Percentiles rank a stretch among this genome's conserved stretches.
Conservation (phyloP, 2,888 invertebrate species). For the Sclerodermus sp. region DNA sequence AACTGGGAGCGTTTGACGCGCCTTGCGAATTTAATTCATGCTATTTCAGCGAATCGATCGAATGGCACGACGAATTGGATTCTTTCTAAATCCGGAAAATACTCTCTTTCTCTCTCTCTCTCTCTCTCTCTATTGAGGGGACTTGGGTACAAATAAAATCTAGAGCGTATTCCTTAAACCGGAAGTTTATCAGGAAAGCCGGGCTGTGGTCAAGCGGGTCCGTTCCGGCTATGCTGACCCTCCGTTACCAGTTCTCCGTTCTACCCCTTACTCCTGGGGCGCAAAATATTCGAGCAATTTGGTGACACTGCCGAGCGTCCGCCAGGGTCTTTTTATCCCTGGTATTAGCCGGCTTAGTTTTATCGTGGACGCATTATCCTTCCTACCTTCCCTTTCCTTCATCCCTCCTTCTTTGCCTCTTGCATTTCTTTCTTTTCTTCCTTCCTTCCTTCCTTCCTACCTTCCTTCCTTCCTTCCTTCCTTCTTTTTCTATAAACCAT, state of each 20-base stretch:
- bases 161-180: constrained; percentile 39
- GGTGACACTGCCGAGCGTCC: constrained; percentile 48
- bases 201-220: constrained; percentile 31
- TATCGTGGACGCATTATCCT: constrained; percentile 49
- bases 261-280: constrained; percentile 17
- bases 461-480: background rate
- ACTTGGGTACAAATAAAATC: constrained; percentile 24
- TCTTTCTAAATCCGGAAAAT: constrained; percentile 12
- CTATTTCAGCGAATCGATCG: background rate
- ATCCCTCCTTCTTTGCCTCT: constrained; percentile 18
- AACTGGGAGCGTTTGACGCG: no score
- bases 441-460: background rate
- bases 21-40: no score
- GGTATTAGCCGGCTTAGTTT: constrained; percentile 52
- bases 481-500: background rate
- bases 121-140: no score
- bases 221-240: background rate
- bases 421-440: background rate
- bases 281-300: constrained; percentile 53
- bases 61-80: constrained; percentile 1
- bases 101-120: no score
- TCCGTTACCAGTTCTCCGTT: background rate
- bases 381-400: constrained; percentile 22
- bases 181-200: constrained; percentile 43
- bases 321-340: constrained; percentile 42